phyloP scores from a whole-genome alignment of 2,113 vertebrate genomes.

The Morone saxatilis region DNA sequence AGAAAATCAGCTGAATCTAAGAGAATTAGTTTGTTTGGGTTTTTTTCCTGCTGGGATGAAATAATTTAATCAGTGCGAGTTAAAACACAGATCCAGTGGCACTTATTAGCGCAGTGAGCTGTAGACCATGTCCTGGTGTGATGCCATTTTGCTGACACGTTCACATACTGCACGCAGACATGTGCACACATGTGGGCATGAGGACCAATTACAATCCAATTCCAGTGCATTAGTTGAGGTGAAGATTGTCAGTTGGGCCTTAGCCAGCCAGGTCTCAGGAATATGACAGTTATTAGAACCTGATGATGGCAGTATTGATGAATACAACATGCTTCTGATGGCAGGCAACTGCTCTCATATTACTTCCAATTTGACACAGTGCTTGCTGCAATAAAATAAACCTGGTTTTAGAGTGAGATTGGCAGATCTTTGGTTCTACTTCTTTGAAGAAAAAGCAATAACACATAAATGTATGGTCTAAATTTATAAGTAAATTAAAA shows the following conservation, averaged over 20 bases:
- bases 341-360: slow-evolving; percentile 1
- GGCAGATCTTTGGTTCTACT: neutral
- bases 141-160: slow-evolving; percentile 11
- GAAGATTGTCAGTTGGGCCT: slow-evolving; percentile 51
- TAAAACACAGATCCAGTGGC: slow-evolving; percentile 49
- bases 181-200: slow-evolving; percentile 34
- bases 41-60: slow-evolving; percentile 49
- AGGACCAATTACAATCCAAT: slow-evolving; percentile 63
- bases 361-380: slow-evolving; percentile 13
- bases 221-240: slow-evolving; percentile 7
- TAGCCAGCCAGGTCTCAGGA: slow-evolving; percentile 16
- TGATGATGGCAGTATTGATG: slow-evolving; percentile 3
- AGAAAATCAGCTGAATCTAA: slow-evolving; percentile 33
- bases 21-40: slow-evolving; percentile 38
- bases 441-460: neutral
- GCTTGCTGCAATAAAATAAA: slow-evolving; percentile 8
- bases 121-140: slow-evolving; percentile 33
- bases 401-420: neutral
- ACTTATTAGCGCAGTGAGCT: slow-evolving; percentile 58
- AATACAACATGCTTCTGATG: slow-evolving; percentile 7
- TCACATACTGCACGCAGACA: slow-evolving; percentile 12
- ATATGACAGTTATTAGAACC: slow-evolving; percentile 53
- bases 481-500: neutral
- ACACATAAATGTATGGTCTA: neutral
- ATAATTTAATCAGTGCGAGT: slow-evolving; percentile 65